Percentiles rank a stretch among this genome's conserved stretches.
These are phyloP conservation scores for Hartigia nigra DNA, from an alignment of 2,888 invertebrate species.

Conservation along the genomic window DNA sequence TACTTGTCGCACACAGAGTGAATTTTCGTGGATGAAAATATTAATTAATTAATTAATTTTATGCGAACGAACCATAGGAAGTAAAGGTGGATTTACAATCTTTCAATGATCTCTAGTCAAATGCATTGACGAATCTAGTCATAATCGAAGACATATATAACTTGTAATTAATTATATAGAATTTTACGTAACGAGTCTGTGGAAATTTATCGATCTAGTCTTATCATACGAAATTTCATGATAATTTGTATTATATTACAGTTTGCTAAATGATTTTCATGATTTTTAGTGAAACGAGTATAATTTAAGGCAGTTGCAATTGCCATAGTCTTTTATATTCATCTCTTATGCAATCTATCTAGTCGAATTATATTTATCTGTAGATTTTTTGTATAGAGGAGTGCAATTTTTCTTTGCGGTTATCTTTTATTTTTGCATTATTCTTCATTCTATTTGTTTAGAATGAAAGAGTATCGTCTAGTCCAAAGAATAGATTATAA, in stretches of 20 bases:
- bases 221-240: neutral
- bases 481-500: conserved; percentile 46
- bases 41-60: neutral
- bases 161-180: neutral
- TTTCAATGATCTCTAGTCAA: conserved; percentile 3
- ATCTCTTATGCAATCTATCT: neutral
- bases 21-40: neutral
- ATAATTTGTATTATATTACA: neutral
- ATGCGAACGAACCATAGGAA: neutral
- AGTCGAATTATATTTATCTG: neutral
- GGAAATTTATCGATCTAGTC: neutral
- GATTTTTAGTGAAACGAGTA: neutral
- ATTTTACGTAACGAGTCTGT: neutral
- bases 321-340: neutral
- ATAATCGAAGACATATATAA: neutral
- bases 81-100: neutral
- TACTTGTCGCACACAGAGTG: neutral
- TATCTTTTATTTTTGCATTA: conserved; percentile 48
- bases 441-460: conserved; percentile 46
- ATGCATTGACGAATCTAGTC: conserved; percentile 1
- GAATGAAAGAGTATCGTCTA: conserved; percentile 59
- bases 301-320: neutral
- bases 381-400: neutral
- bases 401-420: conserved; percentile 30
- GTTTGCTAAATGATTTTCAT: neutral